These are phyloP conservation scores for Acronicta alni DNA, from an alignment of 2,888 invertebrate genomes.

Conservation along the genomic window DNA sequence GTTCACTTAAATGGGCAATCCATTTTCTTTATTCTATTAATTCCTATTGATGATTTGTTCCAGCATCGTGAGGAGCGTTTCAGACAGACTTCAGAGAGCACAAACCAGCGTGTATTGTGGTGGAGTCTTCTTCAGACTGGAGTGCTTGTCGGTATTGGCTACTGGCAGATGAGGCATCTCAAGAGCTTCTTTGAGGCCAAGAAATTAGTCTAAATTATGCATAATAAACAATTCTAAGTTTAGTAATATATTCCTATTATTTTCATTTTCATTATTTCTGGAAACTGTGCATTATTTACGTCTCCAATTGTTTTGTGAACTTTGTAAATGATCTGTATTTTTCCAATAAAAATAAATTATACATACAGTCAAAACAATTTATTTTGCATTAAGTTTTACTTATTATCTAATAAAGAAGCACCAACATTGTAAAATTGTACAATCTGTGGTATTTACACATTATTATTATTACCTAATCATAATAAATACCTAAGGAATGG, in stretches of 20 bases:
- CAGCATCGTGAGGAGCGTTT: conserved; percentile 99
- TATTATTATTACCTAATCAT: too few relatives aligned
- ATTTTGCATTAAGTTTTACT: conserved; percentile 39
- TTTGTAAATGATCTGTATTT: conserved; percentile 78
- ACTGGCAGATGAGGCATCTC: conserved; percentile 99
- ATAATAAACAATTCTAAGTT: conserved; percentile 45
- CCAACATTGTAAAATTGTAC: background rate
- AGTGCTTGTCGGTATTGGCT: conserved; percentile 97
- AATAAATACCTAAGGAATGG: background rate
- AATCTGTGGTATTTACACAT: background rate
- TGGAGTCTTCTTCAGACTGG: conserved; percentile 98
- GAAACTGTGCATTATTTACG: conserved; percentile 48
- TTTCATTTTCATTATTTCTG: conserved; percentile 48
- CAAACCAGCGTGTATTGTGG: conserved; percentile 98
- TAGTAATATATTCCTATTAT: conserved; percentile 48
- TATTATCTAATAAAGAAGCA: conserved; percentile 17
- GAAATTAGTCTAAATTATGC: conserved; percentile 94
- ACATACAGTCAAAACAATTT: conserved; percentile 56
- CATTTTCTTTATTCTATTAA: too few relatives aligned
- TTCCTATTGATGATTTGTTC: conserved; percentile 45
- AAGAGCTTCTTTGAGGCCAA: conserved; percentile 99
- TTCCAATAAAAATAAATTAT: conserved; percentile 71
- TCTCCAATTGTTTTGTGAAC: conserved; percentile 49
- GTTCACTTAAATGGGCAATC: too few relatives aligned
- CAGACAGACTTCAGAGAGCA: conserved; percentile 99